phyloP scores from a whole-genome alignment of 1,140 invertebrate genomes.

The Cotesia vestalis region DNA sequence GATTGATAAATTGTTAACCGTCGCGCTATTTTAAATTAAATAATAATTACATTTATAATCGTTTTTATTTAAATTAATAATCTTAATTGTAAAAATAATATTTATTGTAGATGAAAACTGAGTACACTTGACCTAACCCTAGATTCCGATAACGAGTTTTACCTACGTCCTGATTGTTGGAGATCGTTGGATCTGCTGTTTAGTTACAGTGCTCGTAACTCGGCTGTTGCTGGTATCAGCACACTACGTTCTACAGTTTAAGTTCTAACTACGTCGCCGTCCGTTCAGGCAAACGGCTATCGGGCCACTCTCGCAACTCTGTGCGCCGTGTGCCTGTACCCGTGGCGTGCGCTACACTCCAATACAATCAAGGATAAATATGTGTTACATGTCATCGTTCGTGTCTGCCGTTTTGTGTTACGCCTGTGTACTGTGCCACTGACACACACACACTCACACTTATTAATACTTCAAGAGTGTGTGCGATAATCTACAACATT shows the following conservation, averaged over 20 bases:
- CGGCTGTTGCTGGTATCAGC: conserved; percentile 9
- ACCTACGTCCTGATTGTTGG: no score
- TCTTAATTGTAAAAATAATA: no score
- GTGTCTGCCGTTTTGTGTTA: neutral
- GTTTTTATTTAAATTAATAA: no score
- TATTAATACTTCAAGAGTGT: no score
- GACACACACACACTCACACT: neutral
- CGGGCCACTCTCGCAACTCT: conserved; percentile 60
- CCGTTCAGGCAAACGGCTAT: conserved; percentile 64
- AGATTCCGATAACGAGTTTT: no score
- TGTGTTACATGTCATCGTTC: neutral
- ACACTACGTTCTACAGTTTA: neutral
- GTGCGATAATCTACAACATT: no score
- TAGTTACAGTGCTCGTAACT: neutral
- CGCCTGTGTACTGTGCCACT: neutral
- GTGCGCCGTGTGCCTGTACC: conserved; percentile 50
- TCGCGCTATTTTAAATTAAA: neutral
- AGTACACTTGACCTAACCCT: no score
- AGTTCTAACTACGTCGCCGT: conserved; percentile 43
- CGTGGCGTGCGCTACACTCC: conserved; percentile 22
- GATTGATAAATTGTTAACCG: neutral
- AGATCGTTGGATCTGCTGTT: no score
- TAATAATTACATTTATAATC: no score
- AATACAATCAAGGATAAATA: neutral
- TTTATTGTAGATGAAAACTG: no score